Evolutionary conservation across 1,140 invertebrate genomes (phyloP).

Genomic region (Drosophila kurseongensis): DNA sequence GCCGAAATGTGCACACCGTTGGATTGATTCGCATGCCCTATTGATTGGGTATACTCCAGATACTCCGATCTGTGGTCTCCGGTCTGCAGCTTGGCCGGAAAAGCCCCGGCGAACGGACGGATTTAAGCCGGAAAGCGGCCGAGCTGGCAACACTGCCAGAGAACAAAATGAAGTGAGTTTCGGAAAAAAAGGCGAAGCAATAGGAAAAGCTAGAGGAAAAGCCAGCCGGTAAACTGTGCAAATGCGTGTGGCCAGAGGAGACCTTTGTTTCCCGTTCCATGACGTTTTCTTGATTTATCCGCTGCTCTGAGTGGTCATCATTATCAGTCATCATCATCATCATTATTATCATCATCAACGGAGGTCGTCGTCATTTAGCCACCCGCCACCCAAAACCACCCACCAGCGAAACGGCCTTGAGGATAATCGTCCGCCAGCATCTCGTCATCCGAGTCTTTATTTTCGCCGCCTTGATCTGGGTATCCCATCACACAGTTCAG

Average conservation of each 20-base stretch:
- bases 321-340: conserved; percentile 47
- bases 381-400: conserved; percentile 11
- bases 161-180: conserved; percentile 70
- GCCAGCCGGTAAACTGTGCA: conserved; percentile 20
- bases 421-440: not conserved
- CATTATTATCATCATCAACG: conserved; percentile 23
- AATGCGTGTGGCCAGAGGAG: conserved; percentile 26
- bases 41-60: not conserved
- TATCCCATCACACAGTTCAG: conserved; percentile 39
- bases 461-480: conserved; percentile 9
- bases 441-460: not conserved
- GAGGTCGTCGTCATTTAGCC: conserved; percentile 13
- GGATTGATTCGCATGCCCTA: not conserved
- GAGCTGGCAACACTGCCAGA: conserved; percentile 60
- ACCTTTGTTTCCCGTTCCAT: conserved; percentile 33
- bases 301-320: conserved; percentile 58
- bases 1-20: conserved; percentile 26
- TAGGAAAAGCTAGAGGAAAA: conserved; percentile 12
- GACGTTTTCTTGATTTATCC: conserved; percentile 70
- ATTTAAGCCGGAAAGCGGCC: conserved; percentile 60
- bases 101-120: conserved; percentile 3
- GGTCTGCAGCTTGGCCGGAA: not conserved
- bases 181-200: conserved; percentile 16
- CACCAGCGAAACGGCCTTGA: conserved; percentile 13
- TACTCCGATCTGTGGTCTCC: not conserved